Percentiles rank a stretch among this genome's conserved stretches.
These are phyloP conservation scores for Machimus rusticus DNA, from an alignment of 2,888 invertebrate species.

Conservation along the genomic window DNA sequence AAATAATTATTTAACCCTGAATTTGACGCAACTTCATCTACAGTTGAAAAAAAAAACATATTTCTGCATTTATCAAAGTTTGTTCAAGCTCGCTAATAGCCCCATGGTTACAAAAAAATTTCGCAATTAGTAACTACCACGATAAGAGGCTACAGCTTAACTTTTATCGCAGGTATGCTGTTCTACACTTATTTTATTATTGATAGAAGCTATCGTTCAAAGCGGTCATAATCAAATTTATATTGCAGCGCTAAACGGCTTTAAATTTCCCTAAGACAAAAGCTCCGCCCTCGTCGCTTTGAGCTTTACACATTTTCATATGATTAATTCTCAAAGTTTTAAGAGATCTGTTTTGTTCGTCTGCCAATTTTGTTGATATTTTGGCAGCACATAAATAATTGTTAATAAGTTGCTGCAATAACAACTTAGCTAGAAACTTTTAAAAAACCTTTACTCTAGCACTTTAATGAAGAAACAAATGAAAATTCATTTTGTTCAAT, in stretches of 20 bases:
- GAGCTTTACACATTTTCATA: not conserved
- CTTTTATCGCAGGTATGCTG: not conserved
- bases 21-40: not conserved
- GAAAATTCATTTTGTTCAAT: not conserved
- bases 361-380: not conserved
- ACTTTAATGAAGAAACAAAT: not conserved
- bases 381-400: not conserved
- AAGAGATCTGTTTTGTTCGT: not conserved
- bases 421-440: not conserved
- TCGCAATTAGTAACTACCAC: not conserved
- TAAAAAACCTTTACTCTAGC: not conserved
- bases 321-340: not conserved
- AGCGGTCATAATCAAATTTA: constrained; percentile 18
- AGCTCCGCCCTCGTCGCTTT: not conserved
- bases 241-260: constrained; percentile 20
- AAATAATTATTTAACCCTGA: not conserved
- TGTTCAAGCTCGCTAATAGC: not conserved
- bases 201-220: constrained; percentile 5
- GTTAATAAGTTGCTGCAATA: not conserved
- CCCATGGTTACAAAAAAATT: not conserved
- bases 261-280: not conserved
- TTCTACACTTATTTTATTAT: not conserved
- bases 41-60: not conserved
- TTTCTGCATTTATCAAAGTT: constrained; percentile 4
- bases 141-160: not conserved